Conservation (phyloP, 2,888 invertebrate species). For the Strigamia crassipes region DNA sequence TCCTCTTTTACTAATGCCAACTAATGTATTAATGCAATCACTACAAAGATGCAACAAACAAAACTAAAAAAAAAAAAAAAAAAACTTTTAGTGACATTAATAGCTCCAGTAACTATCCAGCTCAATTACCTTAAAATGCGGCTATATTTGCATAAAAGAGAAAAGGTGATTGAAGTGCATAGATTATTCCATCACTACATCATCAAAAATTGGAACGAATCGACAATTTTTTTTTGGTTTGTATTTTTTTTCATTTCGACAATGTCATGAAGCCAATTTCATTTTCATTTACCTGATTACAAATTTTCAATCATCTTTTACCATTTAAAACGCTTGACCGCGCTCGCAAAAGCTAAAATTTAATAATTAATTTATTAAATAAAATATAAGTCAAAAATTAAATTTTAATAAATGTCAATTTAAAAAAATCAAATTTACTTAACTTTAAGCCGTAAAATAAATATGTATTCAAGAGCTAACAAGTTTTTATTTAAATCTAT, state of each 20-base stretch:
- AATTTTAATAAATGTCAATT: background rate
- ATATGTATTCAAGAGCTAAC: too few relatives aligned
- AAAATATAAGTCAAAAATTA: background rate
- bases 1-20: background rate
- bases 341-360: background rate
- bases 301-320: background rate
- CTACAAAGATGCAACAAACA: background rate
- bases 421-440: background rate
- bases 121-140: background rate
- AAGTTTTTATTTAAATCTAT: too few relatives aligned
- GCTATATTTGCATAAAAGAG: background rate
- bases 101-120: background rate
- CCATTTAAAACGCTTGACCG: background rate
- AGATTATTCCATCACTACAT: background rate
- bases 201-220: background rate
- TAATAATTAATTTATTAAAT: background rate
- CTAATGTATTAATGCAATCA: background rate
- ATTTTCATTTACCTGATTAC: slow-evolving; percentile 25
- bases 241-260: background rate
- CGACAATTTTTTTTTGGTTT: background rate
- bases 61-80: background rate
- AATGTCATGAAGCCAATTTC: background rate
- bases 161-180: background rate
- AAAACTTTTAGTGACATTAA: too few relatives aligned
- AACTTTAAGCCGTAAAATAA: too few relatives aligned